phyloP scores from a whole-genome alignment of 2,113 vertebrate genomes.

The Phodopus roborovskii region DNA sequence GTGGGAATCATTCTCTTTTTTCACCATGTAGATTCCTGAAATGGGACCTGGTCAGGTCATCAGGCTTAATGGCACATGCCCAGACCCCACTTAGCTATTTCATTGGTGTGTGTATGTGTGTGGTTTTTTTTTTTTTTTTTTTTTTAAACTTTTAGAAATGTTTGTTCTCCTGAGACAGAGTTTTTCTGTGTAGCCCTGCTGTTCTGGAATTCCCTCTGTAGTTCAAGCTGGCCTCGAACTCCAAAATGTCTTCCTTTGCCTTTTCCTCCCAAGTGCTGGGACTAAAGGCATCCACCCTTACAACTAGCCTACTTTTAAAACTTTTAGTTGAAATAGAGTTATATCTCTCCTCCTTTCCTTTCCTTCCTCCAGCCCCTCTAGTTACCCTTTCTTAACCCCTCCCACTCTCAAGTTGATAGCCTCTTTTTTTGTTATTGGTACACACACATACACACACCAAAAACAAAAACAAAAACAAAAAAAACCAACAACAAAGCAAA shows the following conservation, averaged over 20 bases:
- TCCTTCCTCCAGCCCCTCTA: background rate
- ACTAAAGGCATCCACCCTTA: too few relatives aligned
- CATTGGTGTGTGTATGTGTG: background rate
- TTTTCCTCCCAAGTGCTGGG: background rate
- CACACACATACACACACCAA: background rate
- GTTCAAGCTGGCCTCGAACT: background rate
- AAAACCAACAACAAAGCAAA: background rate
- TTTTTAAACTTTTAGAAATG: too few relatives aligned
- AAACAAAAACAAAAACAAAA: too few relatives aligned
- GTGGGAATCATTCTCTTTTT: background rate
- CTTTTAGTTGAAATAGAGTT: background rate
- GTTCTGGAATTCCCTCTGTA: background rate
- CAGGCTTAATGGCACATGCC: background rate
- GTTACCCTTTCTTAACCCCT: background rate
- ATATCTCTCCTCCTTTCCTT: background rate
- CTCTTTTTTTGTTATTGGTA: background rate
- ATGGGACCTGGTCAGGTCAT: background rate
- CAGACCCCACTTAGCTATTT: background rate
- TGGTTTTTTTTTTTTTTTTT: background rate
- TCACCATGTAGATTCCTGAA: background rate
- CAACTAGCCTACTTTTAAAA: background rate
- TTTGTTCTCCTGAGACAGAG: background rate
- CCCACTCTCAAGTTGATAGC: background rate
- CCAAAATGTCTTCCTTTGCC: background rate
- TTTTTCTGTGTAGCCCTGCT: background rate